Percentiles rank a stretch among this genome's conserved stretches.
Conservation (phyloP, 2,797 vertebrate species). For the Cetoscarus ocellatus region DNA sequence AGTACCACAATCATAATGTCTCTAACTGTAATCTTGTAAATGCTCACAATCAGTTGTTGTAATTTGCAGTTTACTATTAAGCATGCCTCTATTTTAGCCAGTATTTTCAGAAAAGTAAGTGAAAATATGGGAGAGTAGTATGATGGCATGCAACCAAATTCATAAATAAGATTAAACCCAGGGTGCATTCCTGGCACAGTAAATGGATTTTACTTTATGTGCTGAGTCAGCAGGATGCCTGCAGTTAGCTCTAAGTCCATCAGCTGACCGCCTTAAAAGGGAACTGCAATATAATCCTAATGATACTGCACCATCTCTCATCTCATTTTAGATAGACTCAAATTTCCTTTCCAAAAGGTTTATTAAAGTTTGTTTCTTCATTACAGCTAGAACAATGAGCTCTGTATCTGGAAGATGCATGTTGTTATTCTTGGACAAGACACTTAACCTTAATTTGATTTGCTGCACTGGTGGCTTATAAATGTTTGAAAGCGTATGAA, state of each 20-base stretch:
- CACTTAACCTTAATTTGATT: no score
- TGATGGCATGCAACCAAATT: slow-evolving; percentile 22
- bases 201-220: slow-evolving; percentile 29
- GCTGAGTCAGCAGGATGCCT: slow-evolving; percentile 29
- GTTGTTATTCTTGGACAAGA: no score
- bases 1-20: slow-evolving; percentile 14
- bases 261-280: slow-evolving; percentile 2
- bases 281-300: slow-evolving; percentile 10
- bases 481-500: no score
- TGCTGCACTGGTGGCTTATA: no score
- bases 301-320: slow-evolving; percentile 18
- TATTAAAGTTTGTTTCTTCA: not conserved
- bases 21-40: slow-evolving; percentile 2
- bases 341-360: slow-evolving; percentile 10
- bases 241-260: slow-evolving; percentile 21
- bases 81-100: slow-evolving; percentile 7
- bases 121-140: slow-evolving; percentile 23
- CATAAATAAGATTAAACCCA: slow-evolving; percentile 20
- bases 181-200: slow-evolving; percentile 27
- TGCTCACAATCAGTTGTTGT: not conserved
- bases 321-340: slow-evolving; percentile 14
- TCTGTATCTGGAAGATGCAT: no score
- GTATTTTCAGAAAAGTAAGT: slow-evolving; percentile 10
- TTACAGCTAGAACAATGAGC: slow-evolving; percentile 1
- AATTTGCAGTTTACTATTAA: slow-evolving; percentile 13